Percentiles rank a stretch among this genome's conserved stretches.
phyloP scores from a whole-genome alignment of 2,888 invertebrate species.

The Fissipunctia ypsillon region DNA sequence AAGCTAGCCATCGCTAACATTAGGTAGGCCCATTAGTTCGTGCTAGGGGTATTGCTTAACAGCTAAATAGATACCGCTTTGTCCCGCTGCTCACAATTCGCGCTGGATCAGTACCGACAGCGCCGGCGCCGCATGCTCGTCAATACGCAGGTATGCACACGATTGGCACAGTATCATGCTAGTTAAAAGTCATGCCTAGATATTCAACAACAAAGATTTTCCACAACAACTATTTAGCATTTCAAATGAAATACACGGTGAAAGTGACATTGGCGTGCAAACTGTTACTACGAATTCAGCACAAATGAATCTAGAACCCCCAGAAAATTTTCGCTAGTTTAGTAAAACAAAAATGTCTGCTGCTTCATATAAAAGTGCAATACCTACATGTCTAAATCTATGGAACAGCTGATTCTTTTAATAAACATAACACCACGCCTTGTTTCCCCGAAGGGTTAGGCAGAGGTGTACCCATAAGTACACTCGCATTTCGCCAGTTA shows the following conservation, averaged over 20 bases:
- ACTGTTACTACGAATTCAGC: background rate
- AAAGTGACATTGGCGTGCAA: no score
- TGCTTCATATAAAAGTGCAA: background rate
- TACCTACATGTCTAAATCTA: background rate
- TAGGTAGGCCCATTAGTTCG: constrained; percentile 38
- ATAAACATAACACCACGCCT: no score
- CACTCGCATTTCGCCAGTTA: no score
- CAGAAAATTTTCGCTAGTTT: background rate
- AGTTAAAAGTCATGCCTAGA: constrained; percentile 5
- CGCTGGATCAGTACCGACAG: constrained; percentile 58
- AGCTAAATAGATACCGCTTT: constrained; percentile 75
- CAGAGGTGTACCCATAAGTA: no score
- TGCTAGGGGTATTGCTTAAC: constrained; percentile 50
- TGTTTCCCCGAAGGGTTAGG: no score
- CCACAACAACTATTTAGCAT: background rate
- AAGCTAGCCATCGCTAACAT: background rate
- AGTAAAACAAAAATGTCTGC: background rate
- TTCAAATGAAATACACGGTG: background rate
- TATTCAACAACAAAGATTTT: background rate
- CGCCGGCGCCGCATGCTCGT: constrained; percentile 43
- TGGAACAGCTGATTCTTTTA: background rate
- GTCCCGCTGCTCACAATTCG: constrained; percentile 69
- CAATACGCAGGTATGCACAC: constrained; percentile 44
- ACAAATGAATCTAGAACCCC: background rate
- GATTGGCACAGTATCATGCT: constrained; percentile 32